Percentiles rank a stretch among this genome's conserved stretches.
phyloP scores from a whole-genome alignment of 2,797 vertebrate species.

The Knipowitschia caucasica region DNA sequence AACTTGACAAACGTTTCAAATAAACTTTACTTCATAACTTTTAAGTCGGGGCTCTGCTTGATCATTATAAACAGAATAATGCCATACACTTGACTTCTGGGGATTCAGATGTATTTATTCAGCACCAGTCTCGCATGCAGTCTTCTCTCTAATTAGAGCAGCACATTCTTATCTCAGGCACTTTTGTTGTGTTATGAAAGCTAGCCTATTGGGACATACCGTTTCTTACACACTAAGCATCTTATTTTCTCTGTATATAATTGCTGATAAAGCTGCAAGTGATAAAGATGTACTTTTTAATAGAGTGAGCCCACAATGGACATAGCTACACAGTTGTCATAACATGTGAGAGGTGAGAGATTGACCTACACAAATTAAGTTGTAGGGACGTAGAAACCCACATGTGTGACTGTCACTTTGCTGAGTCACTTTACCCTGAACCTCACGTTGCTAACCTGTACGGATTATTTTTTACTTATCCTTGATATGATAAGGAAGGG shows the following conservation, averaged over 20 bases:
- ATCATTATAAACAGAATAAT: slow-evolving; percentile 51
- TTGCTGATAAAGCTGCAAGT: slow-evolving; percentile 56
- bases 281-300: slow-evolving; percentile 45
- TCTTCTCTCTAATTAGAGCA: slow-evolving; percentile 59
- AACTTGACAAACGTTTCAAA: not conserved
- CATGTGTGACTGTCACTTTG: no score
- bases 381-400: no score
- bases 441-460: no score
- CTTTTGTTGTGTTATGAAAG: slow-evolving; percentile 58
- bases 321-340: not conserved
- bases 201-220: slow-evolving; percentile 50
- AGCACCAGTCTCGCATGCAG: slow-evolving; percentile 47
- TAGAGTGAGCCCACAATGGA: slow-evolving; percentile 2
- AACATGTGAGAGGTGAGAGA: no score
- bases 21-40: not conserved
- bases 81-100: slow-evolving; percentile 34
- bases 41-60: not conserved
- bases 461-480: no score
- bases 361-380: no score
- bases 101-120: slow-evolving; percentile 61
- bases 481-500: no score
- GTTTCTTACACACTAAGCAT: slow-evolving; percentile 64
- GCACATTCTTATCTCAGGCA: slow-evolving; percentile 52
- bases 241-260: slow-evolving; percentile 60
- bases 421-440: no score